A percentile compares a stretch with the other conserved stretches of the same genome.
Conservation (phyloP, 2,797 vertebrate species). For the Notamacropus eugenii region DNA sequence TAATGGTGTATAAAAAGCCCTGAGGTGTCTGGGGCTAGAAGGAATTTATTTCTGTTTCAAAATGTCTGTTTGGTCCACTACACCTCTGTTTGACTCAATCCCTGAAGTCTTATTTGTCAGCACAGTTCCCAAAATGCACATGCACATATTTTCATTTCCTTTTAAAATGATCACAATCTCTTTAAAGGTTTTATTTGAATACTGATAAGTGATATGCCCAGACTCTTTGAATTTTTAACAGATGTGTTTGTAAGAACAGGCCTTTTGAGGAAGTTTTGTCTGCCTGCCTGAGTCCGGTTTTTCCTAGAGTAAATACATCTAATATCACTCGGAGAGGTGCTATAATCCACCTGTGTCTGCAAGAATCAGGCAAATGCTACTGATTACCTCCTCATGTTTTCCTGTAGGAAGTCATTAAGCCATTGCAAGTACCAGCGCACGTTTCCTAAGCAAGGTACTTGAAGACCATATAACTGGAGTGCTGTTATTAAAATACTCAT, state of each 20-base stretch:
- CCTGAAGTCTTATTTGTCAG: conserved; percentile 30
- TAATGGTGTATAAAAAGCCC: conserved; percentile 39
- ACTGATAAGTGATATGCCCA: conserved; percentile 45
- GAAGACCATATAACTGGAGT: background rate
- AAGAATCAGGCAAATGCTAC: background rate
- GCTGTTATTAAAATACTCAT: background rate
- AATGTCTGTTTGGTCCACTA: background rate
- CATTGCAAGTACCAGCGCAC: background rate
- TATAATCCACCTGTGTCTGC: background rate
- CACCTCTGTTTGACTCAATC: conserved; percentile 5
- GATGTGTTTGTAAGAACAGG: background rate
- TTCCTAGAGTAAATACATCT: background rate
- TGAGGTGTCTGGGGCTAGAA: conserved; percentile 35
- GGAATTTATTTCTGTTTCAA: conserved; percentile 48
- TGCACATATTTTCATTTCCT: conserved; percentile 50
- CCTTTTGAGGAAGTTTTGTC: background rate
- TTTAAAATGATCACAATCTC: conserved; percentile 54
- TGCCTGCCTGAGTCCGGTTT: conserved; percentile 32
- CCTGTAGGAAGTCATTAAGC: background rate
- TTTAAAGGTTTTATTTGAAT: conserved; percentile 67
- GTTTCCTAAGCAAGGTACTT: conserved; percentile 1
- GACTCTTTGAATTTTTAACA: conserved; percentile 64
- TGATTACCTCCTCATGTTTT: background rate
- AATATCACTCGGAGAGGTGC: background rate
- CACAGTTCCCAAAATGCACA: conserved; percentile 42